These are phyloP conservation scores for Phocides pigmalion DNA, from an alignment of 1,140 invertebrate genomes.

Conservation along the genomic window DNA sequence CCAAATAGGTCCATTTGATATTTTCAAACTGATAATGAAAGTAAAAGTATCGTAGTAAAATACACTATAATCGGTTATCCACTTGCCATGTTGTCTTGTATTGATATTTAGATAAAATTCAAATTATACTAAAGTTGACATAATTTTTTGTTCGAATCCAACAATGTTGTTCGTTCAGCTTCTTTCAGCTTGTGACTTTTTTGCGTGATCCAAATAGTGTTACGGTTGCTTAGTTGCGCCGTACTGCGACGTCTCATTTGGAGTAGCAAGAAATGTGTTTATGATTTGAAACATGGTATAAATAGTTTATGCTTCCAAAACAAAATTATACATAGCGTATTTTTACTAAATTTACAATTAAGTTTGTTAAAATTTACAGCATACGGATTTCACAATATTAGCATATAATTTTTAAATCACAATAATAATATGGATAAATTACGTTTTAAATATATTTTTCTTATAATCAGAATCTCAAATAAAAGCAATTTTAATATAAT, in stretches of 20 bases:
- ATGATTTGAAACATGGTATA: neutral
- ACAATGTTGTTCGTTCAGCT: constrained; percentile 5
- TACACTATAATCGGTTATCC: no score
- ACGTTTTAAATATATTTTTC: no score
- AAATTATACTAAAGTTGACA: no score
- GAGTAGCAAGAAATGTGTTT: constrained; percentile 1
- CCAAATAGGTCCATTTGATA: no score
- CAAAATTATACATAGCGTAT: neutral
- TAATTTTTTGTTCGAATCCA: no score
- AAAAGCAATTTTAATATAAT: no score
- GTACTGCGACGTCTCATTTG: neutral
- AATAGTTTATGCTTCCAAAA: neutral
- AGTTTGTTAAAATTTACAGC: neutral
- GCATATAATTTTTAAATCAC: no score
- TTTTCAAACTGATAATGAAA: neutral
- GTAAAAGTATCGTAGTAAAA: neutral
- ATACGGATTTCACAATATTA: no score
- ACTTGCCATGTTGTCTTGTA: no score
- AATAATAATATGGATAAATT: no score
- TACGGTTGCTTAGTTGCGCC: constrained; percentile 8
- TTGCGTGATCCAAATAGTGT: constrained; percentile 18
- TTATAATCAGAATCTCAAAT: no score
- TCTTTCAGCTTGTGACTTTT: constrained; percentile 14
- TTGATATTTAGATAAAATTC: no score
- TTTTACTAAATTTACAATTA: neutral